Conservation (phyloP, 2,888 invertebrate genomes). For the Cataglyphis altisquamis region DNA sequence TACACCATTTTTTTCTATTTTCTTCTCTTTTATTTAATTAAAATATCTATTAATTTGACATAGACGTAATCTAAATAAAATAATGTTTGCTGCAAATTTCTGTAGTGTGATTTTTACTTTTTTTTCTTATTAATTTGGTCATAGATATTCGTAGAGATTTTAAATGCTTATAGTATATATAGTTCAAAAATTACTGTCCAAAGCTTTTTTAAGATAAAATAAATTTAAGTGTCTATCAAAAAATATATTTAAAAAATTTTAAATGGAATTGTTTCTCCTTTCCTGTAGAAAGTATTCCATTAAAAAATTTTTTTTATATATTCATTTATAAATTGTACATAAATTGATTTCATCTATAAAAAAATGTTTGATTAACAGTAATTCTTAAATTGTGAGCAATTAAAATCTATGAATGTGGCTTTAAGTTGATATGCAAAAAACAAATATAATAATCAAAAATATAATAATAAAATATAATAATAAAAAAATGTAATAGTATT, state of each 20-base stretch:
- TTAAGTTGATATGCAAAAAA: not conserved
- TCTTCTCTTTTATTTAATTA: conserved; percentile 12
- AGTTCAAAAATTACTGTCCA: no score
- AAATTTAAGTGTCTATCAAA: no score
- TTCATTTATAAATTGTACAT: not conserved
- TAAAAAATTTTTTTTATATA: not conserved
- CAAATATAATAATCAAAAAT: not conserved
- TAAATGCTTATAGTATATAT: no score
- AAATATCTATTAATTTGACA: conserved; percentile 29
- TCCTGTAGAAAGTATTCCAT: not conserved
- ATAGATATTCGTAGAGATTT: no score
- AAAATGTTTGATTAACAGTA: not conserved
- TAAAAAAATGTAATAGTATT: not conserved
- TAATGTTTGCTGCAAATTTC: not conserved
- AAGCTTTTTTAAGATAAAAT: no score
- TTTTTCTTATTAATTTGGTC: not conserved
- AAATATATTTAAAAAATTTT: no score
- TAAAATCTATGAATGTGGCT: not conserved
- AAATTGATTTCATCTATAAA: not conserved
- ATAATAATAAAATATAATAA: not conserved
- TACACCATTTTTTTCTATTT: conserved; percentile 32
- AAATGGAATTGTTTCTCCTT: not conserved
- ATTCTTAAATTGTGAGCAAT: not conserved
- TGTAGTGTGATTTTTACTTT: not conserved
- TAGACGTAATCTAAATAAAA: not conserved